Percentiles rank a stretch among this genome's conserved stretches.
These are phyloP conservation scores for Phrynosoma blainvillii DNA, from an alignment of 2,113 vertebrate genomes.

Conservation along the genomic window DNA sequence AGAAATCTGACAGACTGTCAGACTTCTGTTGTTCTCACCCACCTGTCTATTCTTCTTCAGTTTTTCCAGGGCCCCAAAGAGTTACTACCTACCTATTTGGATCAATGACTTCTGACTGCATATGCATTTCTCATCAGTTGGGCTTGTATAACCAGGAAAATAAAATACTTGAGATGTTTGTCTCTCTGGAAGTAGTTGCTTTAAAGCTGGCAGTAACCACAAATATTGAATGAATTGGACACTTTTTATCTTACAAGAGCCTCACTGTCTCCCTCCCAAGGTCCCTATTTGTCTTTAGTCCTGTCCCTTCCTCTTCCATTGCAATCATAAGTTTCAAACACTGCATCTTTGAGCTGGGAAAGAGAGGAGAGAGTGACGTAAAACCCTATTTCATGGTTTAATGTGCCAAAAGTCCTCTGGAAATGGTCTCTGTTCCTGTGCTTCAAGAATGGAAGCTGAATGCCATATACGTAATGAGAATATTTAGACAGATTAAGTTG, in stretches of 20 bases:
- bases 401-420: constrained; percentile 59
- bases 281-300: constrained; percentile 36
- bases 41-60: neutral
- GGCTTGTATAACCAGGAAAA: neutral
- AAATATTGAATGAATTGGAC: constrained; percentile 48
- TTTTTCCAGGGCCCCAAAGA: neutral
- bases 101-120: neutral
- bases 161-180: neutral
- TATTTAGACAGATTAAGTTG: constrained; percentile 61
- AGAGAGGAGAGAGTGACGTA: constrained; percentile 46
- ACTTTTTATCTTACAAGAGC: constrained; percentile 56
- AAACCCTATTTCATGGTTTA: constrained; percentile 60
- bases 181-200: constrained; percentile 40
- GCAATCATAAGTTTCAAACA: constrained; percentile 36
- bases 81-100: neutral
- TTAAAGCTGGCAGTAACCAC: constrained; percentile 13
- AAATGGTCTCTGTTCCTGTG: constrained; percentile 47
- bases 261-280: constrained; percentile 54
- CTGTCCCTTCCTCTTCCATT: neutral
- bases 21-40: neutral
- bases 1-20: neutral
- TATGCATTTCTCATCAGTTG: neutral
- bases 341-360: constrained; percentile 33
- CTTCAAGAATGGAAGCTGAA: constrained; percentile 56
- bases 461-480: constrained; percentile 53